Conservation (phyloP, 2,888 invertebrate genomes). For the Amphimallon solstitiale region DNA sequence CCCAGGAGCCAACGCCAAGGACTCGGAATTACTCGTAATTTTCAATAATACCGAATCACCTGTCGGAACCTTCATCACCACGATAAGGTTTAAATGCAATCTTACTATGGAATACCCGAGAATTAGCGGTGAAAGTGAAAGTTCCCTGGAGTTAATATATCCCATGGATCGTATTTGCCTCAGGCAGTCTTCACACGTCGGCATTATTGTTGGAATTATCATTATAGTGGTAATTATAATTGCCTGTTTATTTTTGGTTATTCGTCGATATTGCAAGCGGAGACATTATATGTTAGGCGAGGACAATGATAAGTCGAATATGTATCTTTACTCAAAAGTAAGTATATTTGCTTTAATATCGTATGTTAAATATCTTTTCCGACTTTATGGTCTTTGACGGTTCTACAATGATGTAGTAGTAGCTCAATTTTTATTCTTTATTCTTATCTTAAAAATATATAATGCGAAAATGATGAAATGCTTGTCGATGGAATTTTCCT, state of each 20-base stretch:
- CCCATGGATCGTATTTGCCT: background rate
- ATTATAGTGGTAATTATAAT: background rate
- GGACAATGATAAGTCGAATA: background rate
- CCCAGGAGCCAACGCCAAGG: background rate
- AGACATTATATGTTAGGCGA: background rate
- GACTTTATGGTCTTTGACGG: too few species aligned
- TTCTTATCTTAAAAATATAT: too few species aligned
- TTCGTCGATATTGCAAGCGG: background rate
- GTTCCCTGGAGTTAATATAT: background rate
- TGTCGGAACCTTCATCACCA: background rate
- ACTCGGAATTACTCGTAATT: background rate
- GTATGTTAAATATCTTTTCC: background rate
- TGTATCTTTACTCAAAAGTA: conserved; percentile 5
- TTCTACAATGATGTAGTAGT: too few species aligned
- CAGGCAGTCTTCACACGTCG: background rate
- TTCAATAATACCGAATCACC: background rate
- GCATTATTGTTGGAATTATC: background rate
- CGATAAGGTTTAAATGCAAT: conserved; percentile 8
- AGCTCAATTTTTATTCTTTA: too few species aligned
- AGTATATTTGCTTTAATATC: background rate
- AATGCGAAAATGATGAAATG: too few species aligned
- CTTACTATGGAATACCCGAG: background rate
- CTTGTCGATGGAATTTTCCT: too few species aligned
- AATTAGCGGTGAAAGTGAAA: conserved; percentile 1
- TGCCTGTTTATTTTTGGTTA: background rate